Evolutionary conservation across 2,888 invertebrate genomes (phyloP).

Genomic region (Andrena camellia): DNA sequence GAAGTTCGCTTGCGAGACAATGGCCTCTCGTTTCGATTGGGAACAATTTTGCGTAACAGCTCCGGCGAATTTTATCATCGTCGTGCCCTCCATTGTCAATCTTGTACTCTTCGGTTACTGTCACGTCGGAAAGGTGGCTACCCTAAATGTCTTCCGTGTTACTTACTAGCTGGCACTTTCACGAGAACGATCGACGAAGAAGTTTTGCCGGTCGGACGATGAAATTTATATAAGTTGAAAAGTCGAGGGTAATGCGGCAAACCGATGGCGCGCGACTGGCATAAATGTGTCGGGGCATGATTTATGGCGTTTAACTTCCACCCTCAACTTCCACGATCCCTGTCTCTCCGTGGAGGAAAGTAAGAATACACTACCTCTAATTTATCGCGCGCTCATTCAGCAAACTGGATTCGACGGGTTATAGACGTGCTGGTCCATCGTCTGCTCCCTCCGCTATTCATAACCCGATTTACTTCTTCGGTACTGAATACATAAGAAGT

Average conservation of each 20-base stretch:
- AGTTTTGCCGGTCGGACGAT: conserved; percentile 52
- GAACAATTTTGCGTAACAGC: too few species aligned
- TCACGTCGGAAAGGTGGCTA: neutral
- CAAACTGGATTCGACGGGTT: neutral
- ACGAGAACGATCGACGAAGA: conserved; percentile 41
- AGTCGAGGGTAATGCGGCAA: conserved; percentile 77
- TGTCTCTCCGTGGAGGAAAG: conserved; percentile 43
- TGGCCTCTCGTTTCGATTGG: neutral
- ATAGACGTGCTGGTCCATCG: neutral
- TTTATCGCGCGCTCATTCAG: conserved; percentile 7
- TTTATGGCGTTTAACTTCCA: conserved; percentile 71
- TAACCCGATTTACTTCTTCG: neutral
- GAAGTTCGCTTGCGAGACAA: neutral
- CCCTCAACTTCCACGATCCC: conserved; percentile 51
- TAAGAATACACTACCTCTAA: conserved; percentile 20
- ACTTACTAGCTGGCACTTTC: conserved; percentile 62
- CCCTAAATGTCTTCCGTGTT: conserved; percentile 48
- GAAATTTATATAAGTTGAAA: conserved; percentile 77
- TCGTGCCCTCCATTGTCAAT: neutral
- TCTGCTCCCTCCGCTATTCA: neutral
- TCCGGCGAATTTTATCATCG: neutral
- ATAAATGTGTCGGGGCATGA: conserved; percentile 76
- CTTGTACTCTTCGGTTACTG: neutral
- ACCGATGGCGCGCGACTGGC: conserved; percentile 74
- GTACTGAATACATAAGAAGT: too few species aligned